These are phyloP conservation scores for Drosophila paulistorum DNA, from an alignment of 1,140 invertebrate species.

Conservation along the genomic window DNA sequence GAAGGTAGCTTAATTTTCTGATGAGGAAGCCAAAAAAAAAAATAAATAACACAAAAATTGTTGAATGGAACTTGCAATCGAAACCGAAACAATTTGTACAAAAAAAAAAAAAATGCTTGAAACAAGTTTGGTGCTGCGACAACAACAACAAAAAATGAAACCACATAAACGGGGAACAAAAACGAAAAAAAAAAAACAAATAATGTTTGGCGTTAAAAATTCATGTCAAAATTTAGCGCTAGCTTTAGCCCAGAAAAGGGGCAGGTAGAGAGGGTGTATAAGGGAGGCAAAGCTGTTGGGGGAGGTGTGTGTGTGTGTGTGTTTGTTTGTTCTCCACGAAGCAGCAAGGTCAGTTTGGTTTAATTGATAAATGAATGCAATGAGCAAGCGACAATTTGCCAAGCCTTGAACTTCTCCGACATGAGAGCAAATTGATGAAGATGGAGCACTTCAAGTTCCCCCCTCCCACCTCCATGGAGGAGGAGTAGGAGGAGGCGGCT, in stretches of 20 bases:
- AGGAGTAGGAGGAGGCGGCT: slow-evolving; percentile 28
- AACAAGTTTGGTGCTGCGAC: slow-evolving; percentile 33
- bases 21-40: slow-evolving; percentile 7
- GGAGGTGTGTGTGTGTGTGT: slow-evolving; percentile 22
- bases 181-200: slow-evolving; percentile 33
- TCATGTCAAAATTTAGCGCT: slow-evolving; percentile 76
- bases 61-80: slow-evolving; percentile 18
- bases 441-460: slow-evolving; percentile 33
- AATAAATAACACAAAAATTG: background rate
- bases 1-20: slow-evolving; percentile 11
- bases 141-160: slow-evolving; percentile 43
- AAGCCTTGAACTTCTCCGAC: slow-evolving; percentile 66
- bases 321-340: slow-evolving; percentile 55
- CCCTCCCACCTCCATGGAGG: background rate
- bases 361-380: slow-evolving; percentile 73
- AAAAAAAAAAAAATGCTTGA: background rate
- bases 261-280: background rate
- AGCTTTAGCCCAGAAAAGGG: slow-evolving; percentile 44
- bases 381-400: slow-evolving; percentile 71
- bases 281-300: background rate
- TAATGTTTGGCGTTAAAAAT: slow-evolving; percentile 72
- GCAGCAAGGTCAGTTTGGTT: slow-evolving; percentile 53
- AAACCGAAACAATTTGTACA: slow-evolving; percentile 18
- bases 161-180: slow-evolving; percentile 15
- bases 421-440: slow-evolving; percentile 29